These are phyloP conservation scores for Allygus modestus DNA, from an alignment of 2,888 invertebrate species.

Conservation along the genomic window DNA sequence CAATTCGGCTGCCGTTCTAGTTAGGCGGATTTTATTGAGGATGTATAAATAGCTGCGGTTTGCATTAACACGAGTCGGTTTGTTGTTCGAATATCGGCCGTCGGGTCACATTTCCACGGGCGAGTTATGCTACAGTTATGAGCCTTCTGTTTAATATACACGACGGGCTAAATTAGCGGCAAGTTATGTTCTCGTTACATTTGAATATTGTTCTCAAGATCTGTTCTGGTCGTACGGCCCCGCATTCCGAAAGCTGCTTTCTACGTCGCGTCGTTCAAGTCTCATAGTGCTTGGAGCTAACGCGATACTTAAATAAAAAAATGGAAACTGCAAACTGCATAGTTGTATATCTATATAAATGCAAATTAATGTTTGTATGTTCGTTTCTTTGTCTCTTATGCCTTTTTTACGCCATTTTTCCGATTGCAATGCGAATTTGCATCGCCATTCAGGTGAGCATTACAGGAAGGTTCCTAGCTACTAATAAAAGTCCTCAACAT, in stretches of 20 bases:
- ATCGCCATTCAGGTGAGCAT: too few relatives aligned
- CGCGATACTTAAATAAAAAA: too few relatives aligned
- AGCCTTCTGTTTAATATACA: slow-evolving; percentile 48
- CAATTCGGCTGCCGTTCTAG: slow-evolving; percentile 46
- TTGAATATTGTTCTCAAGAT: slow-evolving; percentile 47
- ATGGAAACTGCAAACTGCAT: too few relatives aligned
- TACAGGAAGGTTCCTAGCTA: too few relatives aligned
- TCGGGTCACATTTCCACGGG: slow-evolving; percentile 25
- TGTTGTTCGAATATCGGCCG: slow-evolving; percentile 13
- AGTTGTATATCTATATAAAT: too few relatives aligned
- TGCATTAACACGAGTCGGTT: slow-evolving; percentile 43
- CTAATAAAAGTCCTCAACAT: too few relatives aligned
- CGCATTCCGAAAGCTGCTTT: neutral
- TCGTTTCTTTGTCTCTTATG: too few relatives aligned
- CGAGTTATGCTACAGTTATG: slow-evolving; percentile 44
- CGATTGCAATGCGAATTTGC: too few relatives aligned
- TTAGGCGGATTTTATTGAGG: slow-evolving; percentile 53
- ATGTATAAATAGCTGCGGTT: slow-evolving; percentile 32
- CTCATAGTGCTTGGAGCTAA: too few relatives aligned
- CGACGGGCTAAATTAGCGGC: slow-evolving; percentile 34
- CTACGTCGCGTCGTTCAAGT: neutral
- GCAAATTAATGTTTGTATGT: too few relatives aligned
- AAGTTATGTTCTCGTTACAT: slow-evolving; percentile 38
- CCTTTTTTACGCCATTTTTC: too few relatives aligned
- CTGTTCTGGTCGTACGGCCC: slow-evolving; percentile 7